A percentile compares a stretch with the other conserved stretches of the same genome.
These are phyloP conservation scores for Pseudochirops cupreus DNA, from an alignment of 2,797 vertebrate genomes.

Conservation along the genomic window DNA sequence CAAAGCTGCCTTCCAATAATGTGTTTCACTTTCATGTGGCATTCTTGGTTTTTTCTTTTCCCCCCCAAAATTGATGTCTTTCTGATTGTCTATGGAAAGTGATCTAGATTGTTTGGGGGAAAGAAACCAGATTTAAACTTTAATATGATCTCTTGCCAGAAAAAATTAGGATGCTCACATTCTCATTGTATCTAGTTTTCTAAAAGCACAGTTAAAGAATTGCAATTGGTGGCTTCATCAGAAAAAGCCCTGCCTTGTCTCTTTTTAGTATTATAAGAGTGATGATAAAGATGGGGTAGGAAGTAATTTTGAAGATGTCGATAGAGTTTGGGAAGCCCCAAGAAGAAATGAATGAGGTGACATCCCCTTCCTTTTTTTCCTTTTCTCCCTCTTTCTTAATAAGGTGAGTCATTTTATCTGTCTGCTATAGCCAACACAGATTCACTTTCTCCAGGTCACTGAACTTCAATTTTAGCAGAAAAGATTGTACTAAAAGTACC, in stretches of 20 bases:
- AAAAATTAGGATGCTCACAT: not conserved
- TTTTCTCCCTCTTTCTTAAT: slow-evolving; percentile 8
- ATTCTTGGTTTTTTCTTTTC: not conserved
- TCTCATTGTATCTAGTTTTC: slow-evolving; percentile 17
- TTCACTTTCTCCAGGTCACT: slow-evolving; percentile 8
- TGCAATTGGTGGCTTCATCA: slow-evolving; percentile 42
- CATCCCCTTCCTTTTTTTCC: slow-evolving; percentile 36
- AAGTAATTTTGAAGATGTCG: slow-evolving; percentile 39
- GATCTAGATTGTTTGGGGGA: slow-evolving; percentile 30
- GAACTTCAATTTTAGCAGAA: slow-evolving; percentile 36
- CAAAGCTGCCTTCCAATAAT: not conserved
- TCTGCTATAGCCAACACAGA: slow-evolving; percentile 30
- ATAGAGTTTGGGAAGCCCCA: slow-evolving; percentile 34
- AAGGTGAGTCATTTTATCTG: slow-evolving; percentile 40
- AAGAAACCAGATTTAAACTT: slow-evolving; percentile 46
- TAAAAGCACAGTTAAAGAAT: slow-evolving; percentile 62
- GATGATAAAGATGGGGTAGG: slow-evolving; percentile 45
- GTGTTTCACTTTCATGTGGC: not conserved
- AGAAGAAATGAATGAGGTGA: slow-evolving; percentile 45
- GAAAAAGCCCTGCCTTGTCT: slow-evolving; percentile 39
- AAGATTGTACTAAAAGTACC: slow-evolving; percentile 2
- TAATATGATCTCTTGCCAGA: slow-evolving; percentile 39
- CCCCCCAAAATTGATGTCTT: slow-evolving; percentile 18
- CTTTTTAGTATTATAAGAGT: slow-evolving; percentile 45
- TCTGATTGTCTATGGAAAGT: not conserved